These are phyloP conservation scores for Octopus sinensis DNA, from an alignment of 1,140 invertebrate species.

Conservation along the genomic window DNA sequence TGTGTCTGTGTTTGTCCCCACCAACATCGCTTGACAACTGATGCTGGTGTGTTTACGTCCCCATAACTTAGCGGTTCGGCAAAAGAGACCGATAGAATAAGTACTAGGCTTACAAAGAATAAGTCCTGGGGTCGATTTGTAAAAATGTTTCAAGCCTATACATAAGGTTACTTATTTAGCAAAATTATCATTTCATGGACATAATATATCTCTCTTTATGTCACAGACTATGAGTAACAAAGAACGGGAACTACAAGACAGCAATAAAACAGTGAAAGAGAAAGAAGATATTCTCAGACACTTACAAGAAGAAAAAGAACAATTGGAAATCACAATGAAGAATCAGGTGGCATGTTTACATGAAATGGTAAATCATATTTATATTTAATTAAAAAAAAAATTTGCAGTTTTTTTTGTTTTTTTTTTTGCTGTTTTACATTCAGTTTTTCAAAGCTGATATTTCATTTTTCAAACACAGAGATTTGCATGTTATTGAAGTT, in stretches of 20 bases:
- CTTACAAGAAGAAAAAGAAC: neutral
- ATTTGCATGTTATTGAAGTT: neutral
- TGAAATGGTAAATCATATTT: neutral
- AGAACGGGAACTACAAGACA: neutral
- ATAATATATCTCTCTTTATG: no score
- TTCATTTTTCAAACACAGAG: neutral
- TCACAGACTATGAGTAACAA: neutral
- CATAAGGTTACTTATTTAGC: no score
- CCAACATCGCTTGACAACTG: no score
- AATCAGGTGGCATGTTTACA: neutral
- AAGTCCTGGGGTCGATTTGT: no score
- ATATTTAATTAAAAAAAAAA: neutral
- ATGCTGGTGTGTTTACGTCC: no score
- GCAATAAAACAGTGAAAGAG: neutral
- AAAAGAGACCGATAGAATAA: no score
- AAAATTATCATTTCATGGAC: no score
- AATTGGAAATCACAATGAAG: neutral
- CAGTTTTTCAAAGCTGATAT: neutral
- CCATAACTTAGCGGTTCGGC: no score
- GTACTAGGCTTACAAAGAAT: no score
- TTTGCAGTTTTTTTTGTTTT: neutral
- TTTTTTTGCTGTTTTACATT: neutral
- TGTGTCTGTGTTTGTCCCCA: no score
- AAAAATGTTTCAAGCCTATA: no score
- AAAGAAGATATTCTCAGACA: slow-evolving; percentile 1